These are phyloP conservation scores for Scotopteryx bipunctaria DNA, from an alignment of 2,888 invertebrate species.

Conservation along the genomic window DNA sequence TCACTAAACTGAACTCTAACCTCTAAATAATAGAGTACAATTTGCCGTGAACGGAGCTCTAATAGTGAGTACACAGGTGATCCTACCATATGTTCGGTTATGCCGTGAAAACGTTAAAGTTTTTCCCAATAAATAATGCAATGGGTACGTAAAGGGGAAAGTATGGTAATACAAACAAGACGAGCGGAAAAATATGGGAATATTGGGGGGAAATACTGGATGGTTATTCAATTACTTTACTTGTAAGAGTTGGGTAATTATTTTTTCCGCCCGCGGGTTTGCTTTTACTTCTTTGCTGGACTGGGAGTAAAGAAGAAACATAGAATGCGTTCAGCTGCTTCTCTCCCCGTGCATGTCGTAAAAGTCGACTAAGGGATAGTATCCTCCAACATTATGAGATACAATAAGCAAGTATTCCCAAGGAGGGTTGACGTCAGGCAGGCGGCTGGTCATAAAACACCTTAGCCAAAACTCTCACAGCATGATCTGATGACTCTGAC, in stretches of 20 bases:
- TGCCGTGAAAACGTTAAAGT: constrained; percentile 77
- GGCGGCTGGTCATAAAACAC: no score
- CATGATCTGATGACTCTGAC: no score
- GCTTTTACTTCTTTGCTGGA: not conserved
- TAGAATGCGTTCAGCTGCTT: no score
- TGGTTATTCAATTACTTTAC: constrained; percentile 16
- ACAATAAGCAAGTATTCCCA: no score
- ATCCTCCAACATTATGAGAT: no score
- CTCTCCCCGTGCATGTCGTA: no score
- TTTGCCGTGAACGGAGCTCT: constrained; percentile 49
- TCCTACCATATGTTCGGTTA: constrained; percentile 68
- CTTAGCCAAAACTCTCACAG: no score
- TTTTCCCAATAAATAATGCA: constrained; percentile 81
- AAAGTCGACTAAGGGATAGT: no score
- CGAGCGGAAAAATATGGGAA: constrained; percentile 11
- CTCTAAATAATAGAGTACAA: constrained; percentile 45
- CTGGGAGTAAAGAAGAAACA: no score
- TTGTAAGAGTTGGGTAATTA: not conserved
- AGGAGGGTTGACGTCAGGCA: no score
- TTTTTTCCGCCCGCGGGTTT: not conserved
- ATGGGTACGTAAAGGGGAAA: constrained; percentile 48
- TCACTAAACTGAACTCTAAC: constrained; percentile 41
- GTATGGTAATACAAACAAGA: constrained; percentile 44
- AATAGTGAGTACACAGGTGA: constrained; percentile 70
- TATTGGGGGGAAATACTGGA: not conserved